phyloP scores from a whole-genome alignment of 2,888 invertebrate genomes.

The Dastarcus helophoroides region DNA sequence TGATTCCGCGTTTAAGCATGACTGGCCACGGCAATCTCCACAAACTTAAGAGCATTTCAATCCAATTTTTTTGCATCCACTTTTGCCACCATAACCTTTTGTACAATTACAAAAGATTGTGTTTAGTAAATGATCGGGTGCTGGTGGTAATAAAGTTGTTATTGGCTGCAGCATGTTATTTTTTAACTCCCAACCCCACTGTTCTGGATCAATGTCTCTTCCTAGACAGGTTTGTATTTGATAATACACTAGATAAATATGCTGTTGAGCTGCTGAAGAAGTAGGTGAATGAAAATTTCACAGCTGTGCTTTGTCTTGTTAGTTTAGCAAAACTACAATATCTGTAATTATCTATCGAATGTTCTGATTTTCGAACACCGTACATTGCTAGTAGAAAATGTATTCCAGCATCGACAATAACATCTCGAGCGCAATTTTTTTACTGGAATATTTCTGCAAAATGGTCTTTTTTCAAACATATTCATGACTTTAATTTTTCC shows the following conservation, averaged over 20 bases:
- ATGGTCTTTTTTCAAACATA: too few species aligned
- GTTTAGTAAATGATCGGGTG: conserved; percentile 9
- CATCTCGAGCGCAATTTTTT: too few species aligned
- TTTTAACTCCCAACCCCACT: conserved; percentile 22
- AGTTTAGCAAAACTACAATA: too few species aligned
- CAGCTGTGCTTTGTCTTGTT: conserved; percentile 14
- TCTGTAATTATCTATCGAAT: too few species aligned
- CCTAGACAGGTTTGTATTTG: conserved; percentile 13
- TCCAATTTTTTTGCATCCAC: too few species aligned
- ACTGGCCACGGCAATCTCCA: too few species aligned
- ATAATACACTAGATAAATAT: conserved; percentile 16
- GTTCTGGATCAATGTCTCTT: conserved; percentile 15
- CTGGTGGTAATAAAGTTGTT: conserved; percentile 7
- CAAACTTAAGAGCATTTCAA: conserved; percentile 1
- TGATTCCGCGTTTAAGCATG: too few species aligned
- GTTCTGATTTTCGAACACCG: too few species aligned
- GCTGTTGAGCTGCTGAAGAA: conserved; percentile 16
- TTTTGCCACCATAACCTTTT: conserved; percentile 10
- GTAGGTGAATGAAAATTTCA: conserved; percentile 17
- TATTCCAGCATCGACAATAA: too few species aligned
- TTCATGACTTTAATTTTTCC: too few species aligned
- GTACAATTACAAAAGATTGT: conserved; percentile 9
- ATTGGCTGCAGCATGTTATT: conserved; percentile 12
- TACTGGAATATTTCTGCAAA: too few species aligned
- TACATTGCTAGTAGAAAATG: too few species aligned